Conservation (phyloP, 2,113 vertebrate species). For the Alethe diademata region DNA sequence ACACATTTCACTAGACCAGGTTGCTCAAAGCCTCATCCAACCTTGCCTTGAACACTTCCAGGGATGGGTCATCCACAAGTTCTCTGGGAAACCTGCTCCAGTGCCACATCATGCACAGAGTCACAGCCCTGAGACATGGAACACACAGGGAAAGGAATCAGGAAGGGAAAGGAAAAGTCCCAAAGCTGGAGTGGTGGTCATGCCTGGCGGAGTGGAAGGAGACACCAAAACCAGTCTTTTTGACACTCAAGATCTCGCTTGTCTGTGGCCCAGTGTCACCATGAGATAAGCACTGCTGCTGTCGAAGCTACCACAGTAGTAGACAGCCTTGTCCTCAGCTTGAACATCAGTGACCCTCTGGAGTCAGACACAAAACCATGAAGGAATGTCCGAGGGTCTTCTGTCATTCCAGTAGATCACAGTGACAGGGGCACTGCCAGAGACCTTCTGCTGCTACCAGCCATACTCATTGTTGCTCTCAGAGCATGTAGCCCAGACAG, state of each 20-base stretch:
- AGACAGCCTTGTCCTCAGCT: background rate
- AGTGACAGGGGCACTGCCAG: background rate
- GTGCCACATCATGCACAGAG: background rate
- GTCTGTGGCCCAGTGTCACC: background rate
- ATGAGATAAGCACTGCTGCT: background rate
- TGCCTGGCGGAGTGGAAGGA: background rate
- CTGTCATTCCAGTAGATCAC: background rate
- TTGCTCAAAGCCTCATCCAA: background rate
- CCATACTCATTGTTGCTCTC: background rate
- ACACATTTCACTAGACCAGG: background rate
- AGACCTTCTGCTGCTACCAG: background rate
- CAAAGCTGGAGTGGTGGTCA: background rate
- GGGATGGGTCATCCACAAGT: background rate
- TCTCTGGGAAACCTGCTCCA: background rate
- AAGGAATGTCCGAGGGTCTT: background rate
- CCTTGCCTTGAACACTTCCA: background rate
- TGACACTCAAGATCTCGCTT: background rate
- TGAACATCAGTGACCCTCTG: background rate
- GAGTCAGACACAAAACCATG: accelerated
- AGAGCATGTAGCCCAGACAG: background rate
- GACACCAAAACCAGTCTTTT: background rate
- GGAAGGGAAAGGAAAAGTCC: background rate
- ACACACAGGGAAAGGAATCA: background rate
- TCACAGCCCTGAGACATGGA: background rate
- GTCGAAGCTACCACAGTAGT: accelerated